phyloP scores from a whole-genome alignment of 53 echinoderm and acorn worm species.

The Luidia sarsii region DNA sequence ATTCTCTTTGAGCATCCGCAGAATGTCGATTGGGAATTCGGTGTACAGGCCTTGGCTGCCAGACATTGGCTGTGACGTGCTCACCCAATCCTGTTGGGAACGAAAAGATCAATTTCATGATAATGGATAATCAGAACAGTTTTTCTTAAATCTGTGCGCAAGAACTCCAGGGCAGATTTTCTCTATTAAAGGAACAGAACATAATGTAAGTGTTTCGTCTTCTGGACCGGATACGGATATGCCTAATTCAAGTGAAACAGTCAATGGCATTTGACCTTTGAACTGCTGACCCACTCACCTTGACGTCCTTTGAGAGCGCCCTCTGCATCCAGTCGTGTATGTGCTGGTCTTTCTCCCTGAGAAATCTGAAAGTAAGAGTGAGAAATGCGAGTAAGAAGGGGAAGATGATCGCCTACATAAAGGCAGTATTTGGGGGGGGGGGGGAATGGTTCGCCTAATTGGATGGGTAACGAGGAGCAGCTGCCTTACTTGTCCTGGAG shows the following conservation, averaged over 20 bases:
- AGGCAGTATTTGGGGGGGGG: too few relatives aligned
- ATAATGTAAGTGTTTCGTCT: not conserved
- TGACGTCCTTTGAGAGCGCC: constrained; percentile 17
- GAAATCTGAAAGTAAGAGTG: constrained; percentile 17
- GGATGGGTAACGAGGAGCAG: too few relatives aligned
- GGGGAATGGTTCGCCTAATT: too few relatives aligned
- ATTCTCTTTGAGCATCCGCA: constrained; percentile 28
- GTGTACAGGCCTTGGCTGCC: constrained; percentile 5
- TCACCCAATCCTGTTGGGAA: constrained; percentile 19
- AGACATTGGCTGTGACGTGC: not conserved
- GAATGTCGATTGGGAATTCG: constrained; percentile 19
- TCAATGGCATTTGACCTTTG: not conserved
- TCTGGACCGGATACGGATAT: not conserved
- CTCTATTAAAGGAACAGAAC: not conserved
- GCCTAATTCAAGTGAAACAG: not conserved
- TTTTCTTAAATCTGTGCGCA: not conserved
- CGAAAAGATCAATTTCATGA: too few relatives aligned
- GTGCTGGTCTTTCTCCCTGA: constrained; percentile 8
- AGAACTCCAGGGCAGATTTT: not conserved
- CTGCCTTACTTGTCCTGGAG: constrained; percentile 34
- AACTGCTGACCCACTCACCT: constrained; percentile 20
- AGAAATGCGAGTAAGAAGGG: too few relatives aligned
- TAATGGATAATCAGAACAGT: not conserved
- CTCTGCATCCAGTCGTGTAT: constrained; percentile 27
- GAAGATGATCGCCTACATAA: too few relatives aligned